phyloP scores from a whole-genome alignment of 2,797 vertebrate species.

The Pipistrellus nathusii region DNA sequence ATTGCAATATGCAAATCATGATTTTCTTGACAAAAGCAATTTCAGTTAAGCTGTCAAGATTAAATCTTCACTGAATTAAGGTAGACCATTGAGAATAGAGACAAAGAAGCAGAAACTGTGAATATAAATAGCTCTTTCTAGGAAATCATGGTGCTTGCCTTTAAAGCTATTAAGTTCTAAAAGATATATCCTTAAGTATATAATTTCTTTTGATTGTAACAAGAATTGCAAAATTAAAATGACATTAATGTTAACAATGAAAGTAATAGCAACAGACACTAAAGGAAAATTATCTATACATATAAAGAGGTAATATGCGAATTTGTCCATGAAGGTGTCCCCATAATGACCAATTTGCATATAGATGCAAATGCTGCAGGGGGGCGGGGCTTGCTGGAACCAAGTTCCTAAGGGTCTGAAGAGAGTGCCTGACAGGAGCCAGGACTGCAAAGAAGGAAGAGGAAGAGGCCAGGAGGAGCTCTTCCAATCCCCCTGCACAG shows the following conservation, averaged over 20 bases:
- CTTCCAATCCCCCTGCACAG: too few species aligned
- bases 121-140: neutral
- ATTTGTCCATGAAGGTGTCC: too few species aligned
- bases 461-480: too few species aligned
- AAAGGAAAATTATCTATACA: neutral
- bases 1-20: neutral
- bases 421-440: too few species aligned
- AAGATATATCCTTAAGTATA: neutral
- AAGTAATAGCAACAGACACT: neutral
- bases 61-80: neutral
- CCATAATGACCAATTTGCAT: too few species aligned
- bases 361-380: too few species aligned
- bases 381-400: too few species aligned
- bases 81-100: neutral
- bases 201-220: neutral
- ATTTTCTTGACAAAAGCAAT: neutral
- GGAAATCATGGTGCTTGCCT: neutral
- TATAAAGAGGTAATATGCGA: too few species aligned
- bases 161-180: conserved; percentile 32
- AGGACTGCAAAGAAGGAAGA: too few species aligned
- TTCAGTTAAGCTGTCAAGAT: neutral
- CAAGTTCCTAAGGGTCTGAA: too few species aligned
- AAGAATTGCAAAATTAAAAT: neutral
- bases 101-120: neutral
- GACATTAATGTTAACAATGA: neutral